These are phyloP conservation scores for Ooceraea biroi DNA, from an alignment of 1,140 invertebrate species.

Conservation along the genomic window DNA sequence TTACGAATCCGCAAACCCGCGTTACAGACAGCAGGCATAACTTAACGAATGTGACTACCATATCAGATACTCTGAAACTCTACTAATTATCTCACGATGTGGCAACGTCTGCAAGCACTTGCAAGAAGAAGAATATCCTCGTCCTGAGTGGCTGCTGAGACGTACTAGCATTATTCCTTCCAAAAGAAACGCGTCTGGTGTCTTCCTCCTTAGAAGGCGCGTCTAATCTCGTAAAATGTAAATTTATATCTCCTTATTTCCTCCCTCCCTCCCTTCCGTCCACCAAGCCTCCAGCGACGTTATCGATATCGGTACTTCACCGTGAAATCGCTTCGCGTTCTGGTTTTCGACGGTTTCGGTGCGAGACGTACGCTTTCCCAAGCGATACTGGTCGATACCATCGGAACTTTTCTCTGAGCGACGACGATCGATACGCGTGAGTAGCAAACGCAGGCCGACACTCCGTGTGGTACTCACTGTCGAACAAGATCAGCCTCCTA, in stretches of 20 bases:
- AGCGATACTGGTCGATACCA: slow-evolving; percentile 7
- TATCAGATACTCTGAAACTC: background rate
- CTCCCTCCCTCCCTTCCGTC: background rate
- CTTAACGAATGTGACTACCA: background rate
- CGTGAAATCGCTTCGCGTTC: background rate
- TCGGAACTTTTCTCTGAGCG: slow-evolving; percentile 62
- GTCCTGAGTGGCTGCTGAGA: no score
- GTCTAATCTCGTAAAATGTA: no score
- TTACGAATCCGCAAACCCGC: background rate
- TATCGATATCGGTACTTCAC: background rate
- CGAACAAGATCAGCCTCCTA: slow-evolving; percentile 85
- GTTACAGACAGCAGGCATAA: background rate
- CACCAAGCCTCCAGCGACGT: background rate
- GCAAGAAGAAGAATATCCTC: no score
- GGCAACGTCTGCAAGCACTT: no score
- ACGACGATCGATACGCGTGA: slow-evolving; percentile 19
- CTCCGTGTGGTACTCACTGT: slow-evolving; percentile 71
- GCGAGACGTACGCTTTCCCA: background rate
- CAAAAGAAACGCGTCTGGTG: no score
- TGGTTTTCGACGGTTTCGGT: background rate
- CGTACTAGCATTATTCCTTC: no score
- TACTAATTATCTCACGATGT: no score
- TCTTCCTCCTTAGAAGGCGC: no score
- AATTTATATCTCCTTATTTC: no score
- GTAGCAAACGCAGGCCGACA: background rate